phyloP scores from a whole-genome alignment of 2,797 vertebrate genomes.

The Megalops cyprinoides region DNA sequence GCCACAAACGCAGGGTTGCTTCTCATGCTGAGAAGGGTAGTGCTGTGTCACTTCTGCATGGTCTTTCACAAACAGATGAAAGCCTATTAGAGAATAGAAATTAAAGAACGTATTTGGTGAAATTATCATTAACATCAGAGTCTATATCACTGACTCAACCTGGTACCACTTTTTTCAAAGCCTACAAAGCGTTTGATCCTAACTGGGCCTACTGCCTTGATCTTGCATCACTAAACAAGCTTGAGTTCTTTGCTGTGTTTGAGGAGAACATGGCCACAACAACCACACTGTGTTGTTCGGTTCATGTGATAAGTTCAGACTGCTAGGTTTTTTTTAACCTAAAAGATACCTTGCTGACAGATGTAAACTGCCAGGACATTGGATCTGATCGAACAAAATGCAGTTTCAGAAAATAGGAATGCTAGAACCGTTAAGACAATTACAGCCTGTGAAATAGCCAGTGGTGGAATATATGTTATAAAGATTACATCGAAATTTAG shows the following conservation, averaged over 20 bases:
- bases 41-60: too few species aligned
- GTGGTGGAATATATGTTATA: too few species aligned
- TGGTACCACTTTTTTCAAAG: not conserved
- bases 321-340: not conserved
- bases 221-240: not conserved
- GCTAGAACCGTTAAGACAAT: not conserved
- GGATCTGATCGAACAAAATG: not conserved
- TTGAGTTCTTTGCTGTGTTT: not conserved
- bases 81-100: too few species aligned
- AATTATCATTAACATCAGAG: too few species aligned
- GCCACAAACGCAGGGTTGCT: too few species aligned
- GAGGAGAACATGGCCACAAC: not conserved
- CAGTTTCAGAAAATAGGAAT: not conserved
- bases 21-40: too few species aligned
- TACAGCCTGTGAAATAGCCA: too few species aligned
- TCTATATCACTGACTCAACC: not conserved
- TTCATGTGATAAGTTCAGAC: not conserved
- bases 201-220: too few species aligned
- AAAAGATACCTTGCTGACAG: not conserved
- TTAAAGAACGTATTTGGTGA: too few species aligned
- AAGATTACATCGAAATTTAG: too few species aligned
- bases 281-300: not conserved
- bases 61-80: too few species aligned
- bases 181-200: not conserved
- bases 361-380: not conserved